These are phyloP conservation scores for Mormyrops attenuatus DNA, from an alignment of 2,797 vertebrate species.

Conservation along the genomic window DNA sequence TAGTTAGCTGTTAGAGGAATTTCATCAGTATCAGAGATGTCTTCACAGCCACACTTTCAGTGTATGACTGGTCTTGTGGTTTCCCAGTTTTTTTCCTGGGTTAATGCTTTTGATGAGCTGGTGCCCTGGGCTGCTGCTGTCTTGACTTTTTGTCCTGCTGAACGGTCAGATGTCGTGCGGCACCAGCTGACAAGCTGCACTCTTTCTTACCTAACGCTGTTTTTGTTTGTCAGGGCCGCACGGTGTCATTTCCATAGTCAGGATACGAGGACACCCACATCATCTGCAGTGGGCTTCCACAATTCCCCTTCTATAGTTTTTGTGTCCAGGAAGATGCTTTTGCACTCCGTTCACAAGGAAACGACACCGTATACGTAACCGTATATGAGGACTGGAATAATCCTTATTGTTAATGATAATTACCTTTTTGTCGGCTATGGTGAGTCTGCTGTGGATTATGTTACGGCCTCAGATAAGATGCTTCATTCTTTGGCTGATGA, in stretches of 20 bases:
- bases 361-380: not conserved
- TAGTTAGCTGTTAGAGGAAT: not conserved
- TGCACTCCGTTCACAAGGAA: not conserved
- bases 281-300: not conserved
- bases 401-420: not conserved
- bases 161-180: no score
- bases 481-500: not conserved
- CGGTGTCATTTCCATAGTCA: not conserved
- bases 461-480: not conserved
- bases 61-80: not conserved
- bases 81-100: not conserved
- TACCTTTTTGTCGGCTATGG: not conserved
- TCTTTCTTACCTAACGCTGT: not conserved
- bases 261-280: not conserved
- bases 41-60: not conserved
- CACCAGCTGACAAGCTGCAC: not conserved
- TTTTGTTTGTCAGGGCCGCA: not conserved
- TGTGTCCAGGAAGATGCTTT: not conserved
- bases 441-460: not conserved
- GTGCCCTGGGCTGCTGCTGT: not conserved
- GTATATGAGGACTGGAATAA: not conserved
- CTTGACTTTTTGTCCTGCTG: no score
- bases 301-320: not conserved
- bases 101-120: not conserved
- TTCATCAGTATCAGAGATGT: not conserved